Conservation (phyloP, 2,113 vertebrate species). For the Vulpes vulpes region DNA sequence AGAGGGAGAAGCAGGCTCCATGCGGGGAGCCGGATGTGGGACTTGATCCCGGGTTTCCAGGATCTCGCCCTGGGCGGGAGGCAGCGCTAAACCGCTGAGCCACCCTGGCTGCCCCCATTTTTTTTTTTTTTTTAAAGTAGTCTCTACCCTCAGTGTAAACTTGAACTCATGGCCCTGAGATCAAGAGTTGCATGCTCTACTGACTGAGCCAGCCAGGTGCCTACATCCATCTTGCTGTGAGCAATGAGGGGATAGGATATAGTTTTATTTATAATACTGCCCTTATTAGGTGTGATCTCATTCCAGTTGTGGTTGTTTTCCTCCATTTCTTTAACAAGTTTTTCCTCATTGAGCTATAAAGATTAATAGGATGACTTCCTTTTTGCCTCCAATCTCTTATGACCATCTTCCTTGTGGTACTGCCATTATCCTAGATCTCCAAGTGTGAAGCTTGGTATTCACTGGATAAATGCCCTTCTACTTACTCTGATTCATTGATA, state of each 20-base stretch:
- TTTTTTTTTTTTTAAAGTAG: neutral
- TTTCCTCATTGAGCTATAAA: neutral
- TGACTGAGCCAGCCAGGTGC: neutral
- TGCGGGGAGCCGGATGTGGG: fast-evolving
- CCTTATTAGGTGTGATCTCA: constrained; percentile 12
- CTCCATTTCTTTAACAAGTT: neutral
- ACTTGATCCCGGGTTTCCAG: neutral
- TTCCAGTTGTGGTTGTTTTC: neutral
- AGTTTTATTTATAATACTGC: neutral
- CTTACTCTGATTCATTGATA: neutral
- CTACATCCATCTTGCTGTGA: neutral
- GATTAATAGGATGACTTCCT: neutral
- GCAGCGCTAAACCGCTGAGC: neutral
- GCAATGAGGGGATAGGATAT: neutral
- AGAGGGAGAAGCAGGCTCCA: neutral
- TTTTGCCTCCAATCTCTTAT: neutral
- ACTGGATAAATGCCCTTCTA: neutral
- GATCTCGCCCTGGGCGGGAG: neutral
- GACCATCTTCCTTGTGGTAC: neutral
- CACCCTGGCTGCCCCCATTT: neutral
- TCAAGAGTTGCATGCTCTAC: neutral
- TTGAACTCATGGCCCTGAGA: neutral
- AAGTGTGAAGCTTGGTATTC: neutral
- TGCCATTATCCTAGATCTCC: neutral
- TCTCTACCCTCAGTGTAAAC: neutral